Evolutionary conservation across 2,888 invertebrate genomes (phyloP).

Genomic region (Willowsia nigromaculata): DNA sequence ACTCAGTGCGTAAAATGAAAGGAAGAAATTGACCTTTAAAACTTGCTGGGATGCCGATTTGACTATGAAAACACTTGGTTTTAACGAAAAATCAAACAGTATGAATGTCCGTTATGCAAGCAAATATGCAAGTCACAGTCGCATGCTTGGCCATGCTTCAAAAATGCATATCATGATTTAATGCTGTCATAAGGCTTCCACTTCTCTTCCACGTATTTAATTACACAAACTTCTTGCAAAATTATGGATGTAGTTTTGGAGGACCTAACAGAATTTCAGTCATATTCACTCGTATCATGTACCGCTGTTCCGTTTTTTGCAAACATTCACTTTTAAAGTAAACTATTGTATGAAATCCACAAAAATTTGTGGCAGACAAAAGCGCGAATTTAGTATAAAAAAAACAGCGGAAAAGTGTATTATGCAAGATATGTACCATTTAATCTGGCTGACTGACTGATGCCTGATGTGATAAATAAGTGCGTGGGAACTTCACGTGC

Average conservation of each 20-base stretch:
- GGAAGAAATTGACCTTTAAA: conserved; percentile 49
- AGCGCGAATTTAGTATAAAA: background rate
- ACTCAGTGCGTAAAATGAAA: background rate
- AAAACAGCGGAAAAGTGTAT: background rate
- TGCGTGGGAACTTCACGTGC: conserved; percentile 50
- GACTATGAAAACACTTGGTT: conserved; percentile 4
- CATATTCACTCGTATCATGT: background rate
- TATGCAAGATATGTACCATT: conserved; percentile 43
- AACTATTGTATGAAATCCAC: background rate
- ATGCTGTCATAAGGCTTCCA: background rate
- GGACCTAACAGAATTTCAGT: background rate
- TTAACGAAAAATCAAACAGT: background rate
- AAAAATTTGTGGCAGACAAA: background rate
- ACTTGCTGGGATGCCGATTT: background rate
- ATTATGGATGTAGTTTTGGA: background rate
- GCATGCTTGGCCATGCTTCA: background rate
- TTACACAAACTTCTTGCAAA: background rate
- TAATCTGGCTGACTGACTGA: conserved; percentile 5
- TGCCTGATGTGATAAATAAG: conserved; percentile 38
- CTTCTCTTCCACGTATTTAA: background rate
- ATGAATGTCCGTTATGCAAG: conserved; percentile 14
- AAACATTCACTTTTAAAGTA: conserved; percentile 33
- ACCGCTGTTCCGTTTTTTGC: background rate
- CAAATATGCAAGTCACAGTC: conserved; percentile 36
- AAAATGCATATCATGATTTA: background rate